A percentile compares a stretch with the other conserved stretches of the same genome.
phyloP scores from a whole-genome alignment of 1,140 invertebrate species.

The Zelostemma sp. region DNA sequence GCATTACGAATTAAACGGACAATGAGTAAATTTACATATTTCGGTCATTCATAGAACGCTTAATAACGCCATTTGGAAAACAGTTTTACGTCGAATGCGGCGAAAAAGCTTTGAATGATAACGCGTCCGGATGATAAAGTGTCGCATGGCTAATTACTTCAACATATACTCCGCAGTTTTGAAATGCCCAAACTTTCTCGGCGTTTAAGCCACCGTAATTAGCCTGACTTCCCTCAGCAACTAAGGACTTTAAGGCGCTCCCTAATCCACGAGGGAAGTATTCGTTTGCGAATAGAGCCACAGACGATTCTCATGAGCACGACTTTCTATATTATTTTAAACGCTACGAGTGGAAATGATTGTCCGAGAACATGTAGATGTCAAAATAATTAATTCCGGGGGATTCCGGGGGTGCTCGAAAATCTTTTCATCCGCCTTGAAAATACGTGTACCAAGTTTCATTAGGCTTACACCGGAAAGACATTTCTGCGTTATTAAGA shows the following conservation, averaged over 20 bases:
- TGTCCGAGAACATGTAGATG: constrained; percentile 15
- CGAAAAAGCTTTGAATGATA: constrained; percentile 43
- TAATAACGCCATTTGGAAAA: constrained; percentile 27
- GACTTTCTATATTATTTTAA: constrained; percentile 39
- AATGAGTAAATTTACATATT: neutral
- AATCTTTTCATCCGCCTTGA: no score
- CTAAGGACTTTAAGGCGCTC: constrained; percentile 43
- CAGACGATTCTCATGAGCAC: constrained; percentile 18
- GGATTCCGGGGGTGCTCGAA: no score
- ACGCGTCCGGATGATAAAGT: constrained; percentile 36
- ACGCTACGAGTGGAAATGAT: constrained; percentile 20
- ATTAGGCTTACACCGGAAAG: no score
- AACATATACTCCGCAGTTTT: constrained; percentile 46
- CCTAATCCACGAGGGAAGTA: constrained; percentile 39
- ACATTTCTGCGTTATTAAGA: no score
- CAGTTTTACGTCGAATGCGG: constrained; percentile 10
- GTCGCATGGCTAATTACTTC: constrained; percentile 45
- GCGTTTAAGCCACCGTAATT: constrained; percentile 47
- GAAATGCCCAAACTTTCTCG: constrained; percentile 46
- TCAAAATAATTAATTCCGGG: constrained; percentile 12
- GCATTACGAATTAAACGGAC: constrained; percentile 1
- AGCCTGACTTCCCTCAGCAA: constrained; percentile 26
- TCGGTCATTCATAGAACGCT: constrained; percentile 1
- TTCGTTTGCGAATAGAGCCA: constrained; percentile 19
- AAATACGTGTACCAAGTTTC: no score